Base-by-base conservation (phyloP, 2,888 invertebrate species). In the Ephialtes manifestator region DNA sequence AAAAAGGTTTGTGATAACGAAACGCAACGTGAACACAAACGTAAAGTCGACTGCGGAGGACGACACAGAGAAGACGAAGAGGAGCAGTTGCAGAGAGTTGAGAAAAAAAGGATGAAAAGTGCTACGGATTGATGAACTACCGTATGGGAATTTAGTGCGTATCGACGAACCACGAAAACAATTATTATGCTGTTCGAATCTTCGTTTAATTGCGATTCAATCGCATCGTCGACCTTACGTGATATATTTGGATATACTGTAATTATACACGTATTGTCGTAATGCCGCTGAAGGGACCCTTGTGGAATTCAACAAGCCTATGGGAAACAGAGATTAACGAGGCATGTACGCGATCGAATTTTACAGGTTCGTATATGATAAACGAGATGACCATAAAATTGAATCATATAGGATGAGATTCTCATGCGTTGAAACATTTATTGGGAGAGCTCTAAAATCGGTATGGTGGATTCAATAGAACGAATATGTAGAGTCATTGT, bases 331-430 rank as follows among this genome's bases (percentile, higher is more conserved):
- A 75, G 81, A 77, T 28, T 67, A 84, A 72, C 72, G 60, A 67
- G 77, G 72, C 43, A 60, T 67, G 51, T 58, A 67, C 31, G 51
- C 58, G 51, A 77, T 67, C 77, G 81, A 81, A 76, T 43, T 67
- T 55, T 31, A 60, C 60, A 84, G 84, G 84, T 84, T 77, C 84
- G 84, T 84, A 76, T 70, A 1, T 18, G 20, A 24, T 18, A 13
- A 43, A n/a, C 15, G 43, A 46, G 43, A 67, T 20, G 10, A 63
- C 8, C 39, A 11, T 13, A 43, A 43, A 2, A 43, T 63, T 35
- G 18, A 35, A 63, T n/a, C 13, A 35, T 35, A 7, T n/a, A 58
- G 24, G 11, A 15, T 15, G 58, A 28, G 15, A 28, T 28, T 58
- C 15, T 24, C 11, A 28, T 58, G 28, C 28, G 28, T 28, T 28